Base-by-base conservation (phyloP, 2,113 vertebrate genomes). In the Oenanthe oenanthe region DNA sequence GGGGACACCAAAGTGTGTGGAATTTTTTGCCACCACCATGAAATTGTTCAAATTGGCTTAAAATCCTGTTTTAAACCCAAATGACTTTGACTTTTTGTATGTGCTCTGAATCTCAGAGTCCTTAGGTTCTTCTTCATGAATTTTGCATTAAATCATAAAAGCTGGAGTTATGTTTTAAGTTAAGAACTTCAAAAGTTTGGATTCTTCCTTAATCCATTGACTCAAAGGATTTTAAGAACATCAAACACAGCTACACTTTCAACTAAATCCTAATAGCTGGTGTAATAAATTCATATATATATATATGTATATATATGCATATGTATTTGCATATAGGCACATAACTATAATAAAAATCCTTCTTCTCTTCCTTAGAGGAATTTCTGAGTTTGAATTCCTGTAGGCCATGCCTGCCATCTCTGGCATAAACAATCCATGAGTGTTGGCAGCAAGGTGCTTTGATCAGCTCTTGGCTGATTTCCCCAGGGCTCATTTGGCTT, bases 201-300 rank as follows among this genome's bases (percentile, higher is more conserved):
- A 58, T 82, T 88, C 70, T 89, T 81, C 77, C 77, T 88, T 80
- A 93, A 93, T 85, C 74, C 58, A 26, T 19, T 76, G 66, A 83
- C 66, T 85, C 38, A 56, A 91, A 61, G 77, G 84, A 43, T 72
- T 92, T 91, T 85, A 79, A 51, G 77, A 85, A 93, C 89, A 95
- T 91, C 81, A 95, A 95, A 95, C 40, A 89, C 73, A 86, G 50
- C 36, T 25, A 61, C 45, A 50, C 32, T 94, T 95, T 47, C 45
- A 72, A 76, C 38, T 87, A 82, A 95, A 91, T 81, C 84, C 50
- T 87, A 82, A 78, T 10, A 88, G 56, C 61, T 93, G 62, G 51
- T 3, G 3, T 91, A 56, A 24, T 77, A 71, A 87, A 82, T 85
- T 88, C 9, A 73, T 61, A 74, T 58, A 61, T 57, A 57, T 56